A percentile compares a stretch with the other conserved stretches of the same genome.
phyloP scores from a whole-genome alignment of 2,113 vertebrate genomes.

The Aplodontia rufa region DNA sequence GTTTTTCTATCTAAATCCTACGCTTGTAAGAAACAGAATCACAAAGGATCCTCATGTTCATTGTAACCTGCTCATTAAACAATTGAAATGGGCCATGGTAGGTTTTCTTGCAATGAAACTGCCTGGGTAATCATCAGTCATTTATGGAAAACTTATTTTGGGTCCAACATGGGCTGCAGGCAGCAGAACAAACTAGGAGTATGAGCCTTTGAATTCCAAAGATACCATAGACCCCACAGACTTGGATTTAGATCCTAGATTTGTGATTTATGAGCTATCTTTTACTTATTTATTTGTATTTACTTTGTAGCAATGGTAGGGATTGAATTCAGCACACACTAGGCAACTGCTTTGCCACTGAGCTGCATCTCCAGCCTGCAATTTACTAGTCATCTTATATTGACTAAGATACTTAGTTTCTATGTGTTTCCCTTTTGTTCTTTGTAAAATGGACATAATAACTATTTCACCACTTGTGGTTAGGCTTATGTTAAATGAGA shows the following conservation, averaged over 20 bases:
- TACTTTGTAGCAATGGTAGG: neutral
- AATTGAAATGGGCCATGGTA: neutral
- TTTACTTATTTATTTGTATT: neutral
- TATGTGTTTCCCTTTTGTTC: neutral
- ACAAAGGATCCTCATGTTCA: neutral
- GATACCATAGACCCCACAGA: neutral
- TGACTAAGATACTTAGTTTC: neutral
- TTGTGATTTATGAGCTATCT: neutral
- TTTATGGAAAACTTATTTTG: neutral
- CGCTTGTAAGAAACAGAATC: conserved; percentile 12
- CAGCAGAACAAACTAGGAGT: neutral
- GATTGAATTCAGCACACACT: neutral
- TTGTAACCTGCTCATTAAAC: neutral
- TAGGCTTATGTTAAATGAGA: neutral
- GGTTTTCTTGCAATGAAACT: neutral
- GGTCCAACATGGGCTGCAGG: neutral
- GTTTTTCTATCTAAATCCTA: neutral
- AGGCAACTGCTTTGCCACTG: neutral
- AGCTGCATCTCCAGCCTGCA: neutral
- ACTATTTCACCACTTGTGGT: neutral
- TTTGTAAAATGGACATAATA: neutral
- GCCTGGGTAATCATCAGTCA: neutral
- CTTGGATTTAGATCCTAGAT: neutral
- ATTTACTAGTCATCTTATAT: neutral
- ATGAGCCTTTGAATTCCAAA: neutral